Conservation (phyloP, 2,797 vertebrate species). For the Fundulus diaphanus region DNA sequence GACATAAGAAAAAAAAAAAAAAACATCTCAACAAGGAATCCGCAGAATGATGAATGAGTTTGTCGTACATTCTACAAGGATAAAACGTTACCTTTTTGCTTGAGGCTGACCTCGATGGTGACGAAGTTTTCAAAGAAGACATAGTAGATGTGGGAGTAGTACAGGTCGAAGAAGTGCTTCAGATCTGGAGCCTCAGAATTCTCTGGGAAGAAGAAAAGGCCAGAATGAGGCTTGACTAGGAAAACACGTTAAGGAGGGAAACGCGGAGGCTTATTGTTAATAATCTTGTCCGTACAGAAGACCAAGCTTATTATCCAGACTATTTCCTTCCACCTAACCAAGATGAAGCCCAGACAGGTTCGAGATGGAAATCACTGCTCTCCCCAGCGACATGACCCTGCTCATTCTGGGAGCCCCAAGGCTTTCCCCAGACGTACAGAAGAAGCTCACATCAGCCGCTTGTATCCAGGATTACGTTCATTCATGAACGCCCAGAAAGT, state of each 20-base stretch:
- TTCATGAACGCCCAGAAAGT: too few relatives aligned
- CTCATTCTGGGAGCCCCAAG: too few relatives aligned
- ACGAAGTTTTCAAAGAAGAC: constrained; percentile 99
- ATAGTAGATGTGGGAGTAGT: constrained; percentile 99
- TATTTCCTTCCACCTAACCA: too few relatives aligned
- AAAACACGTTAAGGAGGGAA: not conserved
- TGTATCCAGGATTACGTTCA: too few relatives aligned
- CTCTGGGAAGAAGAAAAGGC: constrained; percentile 77
- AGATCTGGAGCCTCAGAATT: constrained; percentile 95
- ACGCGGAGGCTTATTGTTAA: not conserved
- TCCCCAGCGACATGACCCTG: too few relatives aligned
- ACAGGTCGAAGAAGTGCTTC: constrained; percentile 96
- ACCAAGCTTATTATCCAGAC: not conserved
- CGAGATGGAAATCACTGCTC: too few relatives aligned
- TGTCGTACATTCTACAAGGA: not conserved
- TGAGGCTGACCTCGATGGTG: constrained; percentile 96
- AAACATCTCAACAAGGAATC: not conserved
- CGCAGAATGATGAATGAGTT: not conserved
- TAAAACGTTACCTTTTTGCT: constrained; percentile 90
- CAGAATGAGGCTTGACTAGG: not conserved
- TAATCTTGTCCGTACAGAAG: not conserved
- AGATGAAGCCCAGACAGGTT: too few relatives aligned
- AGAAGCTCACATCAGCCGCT: too few relatives aligned
- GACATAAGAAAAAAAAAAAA: constrained; percentile 16
- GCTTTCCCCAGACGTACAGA: too few relatives aligned